Percentiles rank a stretch among this genome's conserved stretches.
These are phyloP conservation scores for Trypoxylus dichotomus DNA, from an alignment of 1,140 invertebrate genomes.

Conservation along the genomic window DNA sequence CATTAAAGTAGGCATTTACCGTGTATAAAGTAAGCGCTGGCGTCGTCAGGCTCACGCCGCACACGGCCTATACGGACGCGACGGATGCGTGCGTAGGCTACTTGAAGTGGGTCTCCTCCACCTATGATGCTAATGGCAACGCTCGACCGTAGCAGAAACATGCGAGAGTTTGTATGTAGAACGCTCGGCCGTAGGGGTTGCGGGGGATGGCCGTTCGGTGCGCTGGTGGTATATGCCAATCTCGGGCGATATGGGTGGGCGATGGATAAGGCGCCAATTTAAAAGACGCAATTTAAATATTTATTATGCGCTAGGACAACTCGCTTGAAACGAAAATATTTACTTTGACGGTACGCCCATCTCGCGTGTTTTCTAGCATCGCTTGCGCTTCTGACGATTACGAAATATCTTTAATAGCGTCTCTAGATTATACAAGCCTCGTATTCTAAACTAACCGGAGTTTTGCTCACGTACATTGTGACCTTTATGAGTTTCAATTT, in stretches of 20 bases:
- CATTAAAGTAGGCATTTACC: background rate
- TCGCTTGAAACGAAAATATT: background rate
- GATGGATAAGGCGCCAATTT: slow-evolving; percentile 14
- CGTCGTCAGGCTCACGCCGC: background rate
- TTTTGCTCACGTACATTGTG: too few species aligned
- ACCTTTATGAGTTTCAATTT: too few species aligned
- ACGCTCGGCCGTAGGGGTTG: slow-evolving; percentile 6
- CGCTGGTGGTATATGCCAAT: slow-evolving; percentile 1
- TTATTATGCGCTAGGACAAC: background rate
- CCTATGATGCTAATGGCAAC: background rate
- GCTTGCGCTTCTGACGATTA: background rate
- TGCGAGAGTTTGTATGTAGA: background rate
- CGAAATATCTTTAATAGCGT: background rate
- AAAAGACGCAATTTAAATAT: slow-evolving; percentile 19
- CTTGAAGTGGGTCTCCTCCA: slow-evolving; percentile 8
- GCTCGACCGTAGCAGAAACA: background rate
- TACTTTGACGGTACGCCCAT: background rate
- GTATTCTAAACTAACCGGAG: too few species aligned
- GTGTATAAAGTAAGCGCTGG: background rate
- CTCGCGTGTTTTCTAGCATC: background rate
- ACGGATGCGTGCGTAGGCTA: background rate
- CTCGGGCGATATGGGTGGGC: background rate
- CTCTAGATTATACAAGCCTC: too few species aligned
- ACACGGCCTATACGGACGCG: background rate
- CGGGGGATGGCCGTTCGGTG: background rate